Evolutionary conservation across 2,113 vertebrate species (phyloP), one percentile per base, ranked within the genome.

Genomic region (Uropsilus gracilis): DNA sequence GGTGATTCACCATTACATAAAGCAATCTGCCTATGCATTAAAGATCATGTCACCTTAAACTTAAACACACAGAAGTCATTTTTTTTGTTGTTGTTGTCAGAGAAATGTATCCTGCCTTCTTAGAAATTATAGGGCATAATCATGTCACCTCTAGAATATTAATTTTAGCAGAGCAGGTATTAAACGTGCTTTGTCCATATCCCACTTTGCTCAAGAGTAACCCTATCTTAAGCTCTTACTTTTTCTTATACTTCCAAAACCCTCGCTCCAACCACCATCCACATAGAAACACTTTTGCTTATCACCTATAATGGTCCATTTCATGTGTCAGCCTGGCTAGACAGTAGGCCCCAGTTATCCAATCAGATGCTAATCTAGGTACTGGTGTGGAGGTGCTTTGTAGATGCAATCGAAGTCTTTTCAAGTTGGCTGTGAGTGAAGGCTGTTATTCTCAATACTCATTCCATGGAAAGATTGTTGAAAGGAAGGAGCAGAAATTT

Each of bases 1-100:
- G 44, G 80, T 94, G 94, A 96, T 90, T 97, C 95, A 95, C 95
- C 44, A 76, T 96, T 96, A 88, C 83, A 95, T 82, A 89, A 95
- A 97, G 94, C 44, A 91, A 42, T 81, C 89, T 96, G 80, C 11
- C 24, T 37, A 37, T 64, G 95, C 83, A 97, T 92, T 85, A 95
- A 63, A 96, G 83, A 94, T 89, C 78, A 61, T 50, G 89, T 92
- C 95, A 75, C 39, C 77, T 92, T 95, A 92, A 93, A 88, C 20
- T n/a, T n/a, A n/a, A 55, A 75, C 57, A 84, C 4, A 68, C 22
- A 28, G 37, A 94, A 87, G 93, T 95, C 96, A 97, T 83, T 82
- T 71, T 0, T 1, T n/a, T n/a, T n/a, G n/a, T n/a, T n/a, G n/a
- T n/a, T 93, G 39, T 86, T 97, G 83, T 96, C 89, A 97, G 68